These are phyloP conservation scores for Myocastor coypus DNA, from an alignment of 2,113 vertebrate species.

Conservation along the genomic window DNA sequence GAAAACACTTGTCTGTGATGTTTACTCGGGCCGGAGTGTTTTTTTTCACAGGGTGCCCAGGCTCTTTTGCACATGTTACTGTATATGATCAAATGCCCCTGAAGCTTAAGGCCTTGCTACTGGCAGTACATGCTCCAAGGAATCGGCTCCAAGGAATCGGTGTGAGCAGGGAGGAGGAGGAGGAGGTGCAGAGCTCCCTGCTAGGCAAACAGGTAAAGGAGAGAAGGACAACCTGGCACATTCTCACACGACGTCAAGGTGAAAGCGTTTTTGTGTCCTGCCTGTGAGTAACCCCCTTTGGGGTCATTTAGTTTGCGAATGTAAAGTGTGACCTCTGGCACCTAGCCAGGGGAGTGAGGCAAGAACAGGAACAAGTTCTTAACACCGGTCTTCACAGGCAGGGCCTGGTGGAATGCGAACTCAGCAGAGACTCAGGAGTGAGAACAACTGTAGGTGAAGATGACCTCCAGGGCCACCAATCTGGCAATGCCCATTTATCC, in stretches of 20 bases:
- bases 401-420: neutral
- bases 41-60: neutral
- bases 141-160: neutral
- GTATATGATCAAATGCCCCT: neutral
- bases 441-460: neutral
- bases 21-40: neutral
- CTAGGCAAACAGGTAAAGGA: neutral
- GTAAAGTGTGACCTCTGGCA: neutral
- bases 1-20: neutral
- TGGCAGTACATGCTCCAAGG: neutral
- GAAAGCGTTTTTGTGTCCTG: neutral
- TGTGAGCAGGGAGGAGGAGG: neutral
- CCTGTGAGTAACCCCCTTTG: neutral
- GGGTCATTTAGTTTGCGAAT: neutral
- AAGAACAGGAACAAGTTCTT: neutral
- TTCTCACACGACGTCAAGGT: neutral
- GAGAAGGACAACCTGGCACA: neutral
- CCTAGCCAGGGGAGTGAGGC: neutral
- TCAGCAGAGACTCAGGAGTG: neutral
- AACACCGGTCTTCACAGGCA: neutral
- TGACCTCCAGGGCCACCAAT: too few species aligned
- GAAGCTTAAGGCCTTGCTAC: neutral
- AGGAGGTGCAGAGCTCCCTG: accelerated
- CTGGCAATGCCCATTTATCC: neutral
- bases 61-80: neutral